Conservation (phyloP, 92 coral and sea anemone species). For the Plumapathes pennacea region DNA sequence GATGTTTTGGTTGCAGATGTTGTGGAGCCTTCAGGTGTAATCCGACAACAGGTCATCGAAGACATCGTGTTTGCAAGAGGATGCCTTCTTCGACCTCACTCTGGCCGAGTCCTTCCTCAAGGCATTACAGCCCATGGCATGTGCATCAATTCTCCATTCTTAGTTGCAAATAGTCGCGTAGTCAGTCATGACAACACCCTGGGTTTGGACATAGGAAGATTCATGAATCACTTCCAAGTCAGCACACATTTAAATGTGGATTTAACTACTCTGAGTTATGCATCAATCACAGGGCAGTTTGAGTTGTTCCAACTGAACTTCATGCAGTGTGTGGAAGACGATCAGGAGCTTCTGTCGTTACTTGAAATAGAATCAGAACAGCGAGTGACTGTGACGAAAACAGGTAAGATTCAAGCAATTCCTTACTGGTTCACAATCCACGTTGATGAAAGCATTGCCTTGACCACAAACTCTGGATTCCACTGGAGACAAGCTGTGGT, state of each 20-base stretch:
- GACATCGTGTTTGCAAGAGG: constrained; percentile 91
- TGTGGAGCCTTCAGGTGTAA: constrained; percentile 86
- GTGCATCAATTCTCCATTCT: constrained; percentile 73
- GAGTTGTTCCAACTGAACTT: constrained; percentile 67
- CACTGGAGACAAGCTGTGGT: constrained; percentile 94
- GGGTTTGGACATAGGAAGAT: constrained; percentile 74
- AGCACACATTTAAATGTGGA: constrained; percentile 79
- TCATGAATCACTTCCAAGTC: constrained; percentile 85
- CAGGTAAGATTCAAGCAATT: constrained; percentile 77
- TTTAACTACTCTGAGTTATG: constrained; percentile 59
- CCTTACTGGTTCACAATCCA: constrained; percentile 85
- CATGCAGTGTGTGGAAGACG: constrained; percentile 47
- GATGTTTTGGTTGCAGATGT: constrained; percentile 68
- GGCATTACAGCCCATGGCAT: constrained; percentile 56
- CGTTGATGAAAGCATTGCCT: constrained; percentile 21
- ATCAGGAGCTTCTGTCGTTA: constrained; percentile 53
- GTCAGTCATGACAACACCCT: constrained; percentile 64
- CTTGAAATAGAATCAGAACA: constrained; percentile 51
- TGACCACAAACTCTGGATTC: constrained; percentile 68
- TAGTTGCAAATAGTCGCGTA: constrained; percentile 67
- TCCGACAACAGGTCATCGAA: constrained; percentile 79
- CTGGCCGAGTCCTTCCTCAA: constrained; percentile 65
- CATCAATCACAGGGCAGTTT: constrained; percentile 44
- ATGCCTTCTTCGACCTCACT: constrained; percentile 55
- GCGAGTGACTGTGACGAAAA: constrained; percentile 44